These are phyloP conservation scores for Phyllostomus discolor DNA, from an alignment of 2,113 vertebrate genomes.

Conservation along the genomic window DNA sequence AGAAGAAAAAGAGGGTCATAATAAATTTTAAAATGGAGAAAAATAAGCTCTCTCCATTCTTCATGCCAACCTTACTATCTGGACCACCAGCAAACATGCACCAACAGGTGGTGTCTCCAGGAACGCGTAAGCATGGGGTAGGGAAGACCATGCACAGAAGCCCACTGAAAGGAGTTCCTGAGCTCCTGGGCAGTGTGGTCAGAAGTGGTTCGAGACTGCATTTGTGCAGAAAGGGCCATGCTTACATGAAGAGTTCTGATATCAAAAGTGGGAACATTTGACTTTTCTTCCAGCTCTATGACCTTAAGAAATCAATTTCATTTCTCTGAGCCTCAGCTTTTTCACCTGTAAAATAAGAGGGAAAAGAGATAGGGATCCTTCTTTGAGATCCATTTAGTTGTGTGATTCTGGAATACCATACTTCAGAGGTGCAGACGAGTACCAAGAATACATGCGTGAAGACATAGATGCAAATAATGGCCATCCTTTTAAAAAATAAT, in stretches of 20 bases:
- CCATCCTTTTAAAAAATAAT: background rate
- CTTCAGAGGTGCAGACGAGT: background rate
- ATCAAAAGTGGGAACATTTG: background rate
- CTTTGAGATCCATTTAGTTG: background rate
- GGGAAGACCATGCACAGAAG: background rate
- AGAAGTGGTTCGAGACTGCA: background rate
- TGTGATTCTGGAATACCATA: background rate
- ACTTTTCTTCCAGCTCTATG: background rate
- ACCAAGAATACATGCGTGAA: background rate
- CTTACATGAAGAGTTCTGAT: background rate
- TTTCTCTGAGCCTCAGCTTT: background rate
- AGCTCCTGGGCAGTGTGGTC: background rate
- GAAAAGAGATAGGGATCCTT: background rate
- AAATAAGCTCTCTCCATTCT: background rate
- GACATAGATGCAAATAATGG: background rate
- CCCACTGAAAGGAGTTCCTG: background rate
- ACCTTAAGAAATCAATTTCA: background rate
- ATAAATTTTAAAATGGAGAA: conserved; percentile 8
- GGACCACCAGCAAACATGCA: background rate
- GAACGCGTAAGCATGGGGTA: background rate
- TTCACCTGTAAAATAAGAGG: background rate
- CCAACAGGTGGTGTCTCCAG: background rate
- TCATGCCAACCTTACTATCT: background rate
- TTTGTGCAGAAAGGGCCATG: background rate
- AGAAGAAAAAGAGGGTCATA: background rate